Conservation (phyloP, 2,113 vertebrate genomes). For the Laticauda colubrina region DNA sequence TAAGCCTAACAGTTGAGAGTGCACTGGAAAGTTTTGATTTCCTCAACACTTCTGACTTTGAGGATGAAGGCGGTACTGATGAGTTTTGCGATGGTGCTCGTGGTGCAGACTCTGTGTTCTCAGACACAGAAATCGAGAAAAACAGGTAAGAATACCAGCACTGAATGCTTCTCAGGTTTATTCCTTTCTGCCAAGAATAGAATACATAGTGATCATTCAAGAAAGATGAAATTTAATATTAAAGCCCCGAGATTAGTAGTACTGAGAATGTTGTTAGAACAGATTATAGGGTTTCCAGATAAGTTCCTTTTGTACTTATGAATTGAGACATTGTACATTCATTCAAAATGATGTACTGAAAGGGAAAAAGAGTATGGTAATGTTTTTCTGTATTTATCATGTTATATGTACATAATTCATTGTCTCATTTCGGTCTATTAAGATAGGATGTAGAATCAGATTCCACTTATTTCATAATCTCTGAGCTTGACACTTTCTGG, state of each 20-base stretch:
- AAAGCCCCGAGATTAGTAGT: conserved; percentile 36
- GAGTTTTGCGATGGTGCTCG: conserved; percentile 66
- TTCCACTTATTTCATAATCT: background rate
- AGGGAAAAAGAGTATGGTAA: background rate
- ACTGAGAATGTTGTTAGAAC: conserved; percentile 21
- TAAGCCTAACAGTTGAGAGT: conserved; percentile 95
- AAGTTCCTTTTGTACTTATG: background rate
- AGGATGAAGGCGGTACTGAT: conserved; percentile 88
- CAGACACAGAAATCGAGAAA: conserved; percentile 84
- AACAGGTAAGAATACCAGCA: conserved; percentile 77
- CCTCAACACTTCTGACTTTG: conserved; percentile 98
- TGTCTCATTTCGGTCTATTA: background rate
- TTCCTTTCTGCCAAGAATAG: conserved; percentile 39
- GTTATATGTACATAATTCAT: background rate
- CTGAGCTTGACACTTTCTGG: background rate
- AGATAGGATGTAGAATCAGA: background rate
- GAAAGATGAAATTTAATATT: conserved; percentile 49
- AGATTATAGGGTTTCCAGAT: background rate
- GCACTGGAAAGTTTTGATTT: conserved; percentile 99
- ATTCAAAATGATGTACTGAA: background rate
- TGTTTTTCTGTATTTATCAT: background rate
- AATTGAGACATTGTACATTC: background rate
- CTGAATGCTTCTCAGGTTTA: conserved; percentile 7
- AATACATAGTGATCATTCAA: conserved; percentile 48
- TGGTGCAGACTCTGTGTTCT: conserved; percentile 81